Conservation (phyloP, 2,888 invertebrate genomes). For the Philereme vetulata region DNA sequence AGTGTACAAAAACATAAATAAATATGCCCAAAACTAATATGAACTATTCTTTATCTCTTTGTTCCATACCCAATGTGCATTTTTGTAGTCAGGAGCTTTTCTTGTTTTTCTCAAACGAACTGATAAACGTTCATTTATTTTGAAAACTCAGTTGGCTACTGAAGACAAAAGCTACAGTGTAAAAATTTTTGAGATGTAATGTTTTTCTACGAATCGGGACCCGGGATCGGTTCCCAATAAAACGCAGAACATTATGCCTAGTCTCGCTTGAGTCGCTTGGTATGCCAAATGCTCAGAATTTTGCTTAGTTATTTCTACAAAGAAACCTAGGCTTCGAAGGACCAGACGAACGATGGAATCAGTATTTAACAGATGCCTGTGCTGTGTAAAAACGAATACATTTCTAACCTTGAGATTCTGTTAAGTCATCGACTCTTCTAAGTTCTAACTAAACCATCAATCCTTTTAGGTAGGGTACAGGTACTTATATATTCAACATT, state of each 20-base stretch:
- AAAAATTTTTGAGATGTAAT: too few species aligned
- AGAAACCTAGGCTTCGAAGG: constrained; percentile 13
- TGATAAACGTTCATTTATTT: too few species aligned
- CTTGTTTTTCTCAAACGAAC: too few species aligned
- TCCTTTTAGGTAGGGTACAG: background rate
- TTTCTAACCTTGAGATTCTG: constrained; percentile 11
- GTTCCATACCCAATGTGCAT: too few species aligned
- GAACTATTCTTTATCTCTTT: too few species aligned
- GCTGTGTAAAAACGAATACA: constrained; percentile 2
- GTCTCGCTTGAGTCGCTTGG: background rate
- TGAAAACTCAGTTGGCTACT: too few species aligned
- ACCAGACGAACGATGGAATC: constrained; percentile 4
- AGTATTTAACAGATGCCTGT: background rate
- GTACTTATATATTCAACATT: background rate
- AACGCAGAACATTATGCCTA: constrained; percentile 7
- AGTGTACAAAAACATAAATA: too few species aligned
- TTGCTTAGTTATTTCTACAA: constrained; percentile 10
- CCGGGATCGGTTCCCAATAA: constrained; percentile 4
- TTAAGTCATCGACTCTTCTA: constrained; percentile 6
- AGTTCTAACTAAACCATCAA: background rate
- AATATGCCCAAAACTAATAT: too few species aligned
- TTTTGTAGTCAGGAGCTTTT: too few species aligned
- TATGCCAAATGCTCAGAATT: constrained; percentile 13
- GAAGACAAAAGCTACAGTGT: too few species aligned
- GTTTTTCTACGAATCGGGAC: background rate